Percentiles rank a stretch among this genome's conserved stretches.
Conservation (phyloP, 2,888 invertebrate genomes). For the Salticus scenicus region DNA sequence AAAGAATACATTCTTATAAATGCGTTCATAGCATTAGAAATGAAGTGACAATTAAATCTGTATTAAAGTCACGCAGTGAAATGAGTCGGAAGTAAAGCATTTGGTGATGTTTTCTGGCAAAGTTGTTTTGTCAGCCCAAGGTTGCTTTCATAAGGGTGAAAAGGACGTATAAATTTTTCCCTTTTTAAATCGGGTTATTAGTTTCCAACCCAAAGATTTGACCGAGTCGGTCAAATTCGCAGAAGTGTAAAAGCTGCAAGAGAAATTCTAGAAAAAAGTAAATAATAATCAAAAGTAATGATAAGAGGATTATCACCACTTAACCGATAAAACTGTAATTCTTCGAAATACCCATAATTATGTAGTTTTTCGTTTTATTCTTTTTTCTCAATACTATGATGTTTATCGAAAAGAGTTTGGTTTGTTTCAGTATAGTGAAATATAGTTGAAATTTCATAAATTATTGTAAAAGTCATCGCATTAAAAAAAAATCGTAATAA, state of each 20-base stretch:
- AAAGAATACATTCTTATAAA: too few relatives aligned
- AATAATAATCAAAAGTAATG: neutral
- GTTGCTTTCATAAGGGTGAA: slow-evolving; percentile 12
- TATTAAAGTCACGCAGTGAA: too few relatives aligned
- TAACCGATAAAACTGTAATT: neutral
- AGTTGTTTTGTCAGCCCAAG: neutral
- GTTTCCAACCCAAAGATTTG: neutral
- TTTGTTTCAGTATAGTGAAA: too few relatives aligned
- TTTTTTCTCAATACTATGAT: too few relatives aligned
- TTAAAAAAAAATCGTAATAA: too few relatives aligned
- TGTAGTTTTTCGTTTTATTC: too few relatives aligned
- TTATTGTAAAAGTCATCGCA: too few relatives aligned
- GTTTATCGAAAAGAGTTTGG: too few relatives aligned
- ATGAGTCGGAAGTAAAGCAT: neutral
- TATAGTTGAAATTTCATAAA: too few relatives aligned
- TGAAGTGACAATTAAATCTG: too few relatives aligned
- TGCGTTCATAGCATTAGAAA: too few relatives aligned
- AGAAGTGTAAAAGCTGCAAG: neutral
- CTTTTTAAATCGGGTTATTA: slow-evolving; percentile 7
- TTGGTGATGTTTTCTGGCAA: neutral
- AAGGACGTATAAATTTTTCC: neutral
- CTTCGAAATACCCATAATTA: too few relatives aligned
- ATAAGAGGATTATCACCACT: neutral
- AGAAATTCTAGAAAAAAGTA: neutral
- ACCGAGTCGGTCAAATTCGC: neutral